A percentile compares a stretch with the other conserved stretches of the same genome.
Evolutionary conservation across 2,888 invertebrate species (phyloP).

Genomic region (Clanis bilineata): DNA sequence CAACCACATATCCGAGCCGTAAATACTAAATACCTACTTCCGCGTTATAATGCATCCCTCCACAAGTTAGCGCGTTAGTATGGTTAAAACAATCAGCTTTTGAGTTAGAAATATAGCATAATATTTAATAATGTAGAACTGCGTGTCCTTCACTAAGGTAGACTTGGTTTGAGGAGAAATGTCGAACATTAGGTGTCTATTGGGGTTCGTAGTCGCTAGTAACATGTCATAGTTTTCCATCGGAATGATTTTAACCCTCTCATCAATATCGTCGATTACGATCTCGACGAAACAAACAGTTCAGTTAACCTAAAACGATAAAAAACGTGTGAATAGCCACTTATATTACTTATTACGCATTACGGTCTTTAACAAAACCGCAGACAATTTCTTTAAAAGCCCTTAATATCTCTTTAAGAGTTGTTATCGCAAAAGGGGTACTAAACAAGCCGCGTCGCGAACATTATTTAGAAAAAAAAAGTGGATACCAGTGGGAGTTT

Average conservation of each 20-base stretch:
- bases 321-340: slow-evolving; percentile 1
- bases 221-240: not conserved
- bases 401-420: slow-evolving; percentile 72
- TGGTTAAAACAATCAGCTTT: no score
- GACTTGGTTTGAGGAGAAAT: no score
- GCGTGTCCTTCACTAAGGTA: no score
- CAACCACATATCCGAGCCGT: no score
- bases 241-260: not conserved
- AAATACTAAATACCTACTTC: no score
- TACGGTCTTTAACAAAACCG: slow-evolving; percentile 41
- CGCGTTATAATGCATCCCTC: no score
- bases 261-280: not conserved
- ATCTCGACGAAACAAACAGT: not conserved
- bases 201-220: no score
- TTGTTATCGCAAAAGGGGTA: slow-evolving; percentile 72
- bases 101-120: no score
- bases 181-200: no score
- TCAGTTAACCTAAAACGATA: not conserved
- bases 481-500: slow-evolving; percentile 60
- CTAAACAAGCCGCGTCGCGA: slow-evolving; percentile 67
- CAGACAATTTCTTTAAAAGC: slow-evolving; percentile 75
- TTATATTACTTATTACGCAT: slow-evolving; percentile 8
- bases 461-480: slow-evolving; percentile 76
- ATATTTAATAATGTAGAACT: no score
- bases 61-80: no score